Evolutionary conservation across 2,888 invertebrate genomes (phyloP).

Genomic region (Rhorus exstirpatorius): DNA sequence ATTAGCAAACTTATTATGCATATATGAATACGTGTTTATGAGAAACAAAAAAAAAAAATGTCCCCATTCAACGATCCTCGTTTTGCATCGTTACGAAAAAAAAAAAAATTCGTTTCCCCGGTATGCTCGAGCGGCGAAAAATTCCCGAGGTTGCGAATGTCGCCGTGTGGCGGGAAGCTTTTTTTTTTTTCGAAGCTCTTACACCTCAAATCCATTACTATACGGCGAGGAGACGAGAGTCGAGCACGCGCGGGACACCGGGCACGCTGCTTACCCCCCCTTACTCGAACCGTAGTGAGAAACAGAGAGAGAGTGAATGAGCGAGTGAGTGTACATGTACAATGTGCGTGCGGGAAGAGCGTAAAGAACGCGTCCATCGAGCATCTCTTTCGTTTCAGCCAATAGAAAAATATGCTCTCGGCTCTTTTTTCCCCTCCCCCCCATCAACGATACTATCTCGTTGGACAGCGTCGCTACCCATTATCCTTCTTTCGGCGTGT

Average conservation of each 20-base stretch:
- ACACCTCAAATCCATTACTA: slow-evolving; percentile 49
- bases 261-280: slow-evolving; percentile 62
- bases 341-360: slow-evolving; percentile 19
- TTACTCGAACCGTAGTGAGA: slow-evolving; percentile 19
- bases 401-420: slow-evolving; percentile 43
- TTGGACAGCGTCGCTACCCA: slow-evolving; percentile 57
- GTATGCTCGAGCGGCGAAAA: no score
- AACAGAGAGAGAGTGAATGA: background rate
- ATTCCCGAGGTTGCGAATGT: slow-evolving; percentile 29
- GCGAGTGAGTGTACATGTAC: slow-evolving; percentile 10
- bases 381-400: slow-evolving; percentile 46
- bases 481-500: slow-evolving; percentile 27
- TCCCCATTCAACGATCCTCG: no score
- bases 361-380: slow-evolving; percentile 40
- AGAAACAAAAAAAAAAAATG: background rate
- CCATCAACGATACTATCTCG: slow-evolving; percentile 55
- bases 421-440: slow-evolving; percentile 9
- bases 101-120: no score
- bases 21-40: background rate
- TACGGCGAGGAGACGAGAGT: slow-evolving; percentile 43
- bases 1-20: slow-evolving; percentile 16
- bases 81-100: no score
- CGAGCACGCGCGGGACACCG: slow-evolving; percentile 69
- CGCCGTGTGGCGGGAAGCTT: slow-evolving; percentile 62
- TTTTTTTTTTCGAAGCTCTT: slow-evolving; percentile 50